Evolutionary conservation across 2,797 vertebrate species (phyloP).

Genomic region (Cossypha caffra): DNA sequence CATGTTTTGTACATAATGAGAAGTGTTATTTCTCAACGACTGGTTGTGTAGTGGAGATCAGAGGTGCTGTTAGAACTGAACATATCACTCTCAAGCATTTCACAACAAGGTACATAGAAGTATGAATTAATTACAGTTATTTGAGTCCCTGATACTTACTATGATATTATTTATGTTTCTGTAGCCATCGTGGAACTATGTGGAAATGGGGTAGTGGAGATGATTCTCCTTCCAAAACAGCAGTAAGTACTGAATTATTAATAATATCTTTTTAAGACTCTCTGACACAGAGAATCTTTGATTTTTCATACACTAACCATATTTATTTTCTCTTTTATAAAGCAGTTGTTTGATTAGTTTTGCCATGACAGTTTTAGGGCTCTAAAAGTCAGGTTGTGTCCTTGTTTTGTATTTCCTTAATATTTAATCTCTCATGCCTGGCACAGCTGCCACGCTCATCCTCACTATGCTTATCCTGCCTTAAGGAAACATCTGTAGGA

Average conservation of each 20-base stretch:
- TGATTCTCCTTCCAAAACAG: constrained; percentile 78
- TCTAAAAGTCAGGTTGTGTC: neutral
- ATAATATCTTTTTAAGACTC: neutral
- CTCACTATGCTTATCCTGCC: neutral
- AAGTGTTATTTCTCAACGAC: neutral
- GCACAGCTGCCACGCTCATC: neutral
- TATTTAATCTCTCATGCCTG: neutral
- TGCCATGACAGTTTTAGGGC: neutral
- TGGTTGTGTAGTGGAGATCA: neutral
- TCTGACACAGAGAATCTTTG: neutral
- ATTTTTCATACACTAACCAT: neutral
- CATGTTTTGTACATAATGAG: neutral
- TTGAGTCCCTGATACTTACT: neutral
- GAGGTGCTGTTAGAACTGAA: neutral
- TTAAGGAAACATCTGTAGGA: neutral
- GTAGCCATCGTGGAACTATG: constrained; percentile 77
- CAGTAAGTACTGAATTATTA: constrained; percentile 76
- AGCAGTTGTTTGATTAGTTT: neutral
- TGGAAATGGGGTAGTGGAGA: constrained; percentile 89
- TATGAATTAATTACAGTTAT: neutral
- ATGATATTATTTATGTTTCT: neutral
- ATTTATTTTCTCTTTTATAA: neutral
- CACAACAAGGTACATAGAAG: neutral
- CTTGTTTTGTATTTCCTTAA: neutral
- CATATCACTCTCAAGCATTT: neutral